Evolutionary conservation across 2,797 vertebrate species (phyloP).

Genomic region (Lacerta viridis): DNA sequence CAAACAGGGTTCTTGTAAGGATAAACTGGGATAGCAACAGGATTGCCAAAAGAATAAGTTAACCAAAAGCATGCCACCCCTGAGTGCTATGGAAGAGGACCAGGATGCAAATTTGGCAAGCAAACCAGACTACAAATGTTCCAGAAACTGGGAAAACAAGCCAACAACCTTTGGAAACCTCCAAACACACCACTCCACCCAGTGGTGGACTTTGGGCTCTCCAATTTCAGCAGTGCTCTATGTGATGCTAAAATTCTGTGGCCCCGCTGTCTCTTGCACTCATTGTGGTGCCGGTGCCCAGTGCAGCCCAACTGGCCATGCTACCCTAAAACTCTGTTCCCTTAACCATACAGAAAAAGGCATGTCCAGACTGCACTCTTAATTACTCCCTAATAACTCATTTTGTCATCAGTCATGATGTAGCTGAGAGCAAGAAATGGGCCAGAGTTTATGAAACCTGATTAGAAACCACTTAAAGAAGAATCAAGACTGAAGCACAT

Average conservation of each 20-base stretch:
- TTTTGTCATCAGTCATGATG: background rate
- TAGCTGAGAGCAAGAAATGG: slow-evolving; percentile 7
- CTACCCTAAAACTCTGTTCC: too few species aligned
- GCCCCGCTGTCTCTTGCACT: too few species aligned
- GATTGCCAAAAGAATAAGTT: too few species aligned
- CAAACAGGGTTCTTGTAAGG: background rate
- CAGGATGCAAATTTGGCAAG: background rate
- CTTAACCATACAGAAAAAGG: background rate
- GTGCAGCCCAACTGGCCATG: too few species aligned
- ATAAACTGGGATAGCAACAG: background rate
- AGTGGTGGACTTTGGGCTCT: too few species aligned
- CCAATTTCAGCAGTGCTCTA: too few species aligned
- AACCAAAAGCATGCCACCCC: background rate
- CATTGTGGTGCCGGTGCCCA: too few species aligned
- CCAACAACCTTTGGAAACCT: background rate
- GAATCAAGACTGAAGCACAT: slow-evolving; percentile 27
- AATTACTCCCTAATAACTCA: background rate
- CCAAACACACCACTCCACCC: background rate
- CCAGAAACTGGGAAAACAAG: background rate
- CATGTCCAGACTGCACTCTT: background rate
- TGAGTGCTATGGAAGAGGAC: background rate
- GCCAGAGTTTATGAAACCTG: slow-evolving; percentile 6
- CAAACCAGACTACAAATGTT: background rate
- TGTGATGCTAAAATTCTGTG: too few species aligned
- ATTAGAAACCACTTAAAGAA: slow-evolving; percentile 16